A percentile compares a stretch with the other conserved stretches of the same genome.
Evolutionary conservation across 2,797 vertebrate species (phyloP).

Genomic region (Ambastaia sidthimunki): DNA sequence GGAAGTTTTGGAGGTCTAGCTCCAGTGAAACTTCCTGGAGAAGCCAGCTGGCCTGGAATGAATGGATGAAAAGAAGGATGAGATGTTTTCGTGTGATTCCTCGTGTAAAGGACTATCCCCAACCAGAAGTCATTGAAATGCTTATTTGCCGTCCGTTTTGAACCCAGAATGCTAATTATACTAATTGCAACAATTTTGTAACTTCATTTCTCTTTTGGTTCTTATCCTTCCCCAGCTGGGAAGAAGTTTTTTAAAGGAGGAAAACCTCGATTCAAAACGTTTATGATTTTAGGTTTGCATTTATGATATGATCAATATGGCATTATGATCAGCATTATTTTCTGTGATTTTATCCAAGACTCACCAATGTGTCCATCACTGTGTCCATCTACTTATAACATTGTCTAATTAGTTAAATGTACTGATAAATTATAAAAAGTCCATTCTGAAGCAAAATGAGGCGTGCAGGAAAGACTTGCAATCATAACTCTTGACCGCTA

Average conservation of each 20-base stretch:
- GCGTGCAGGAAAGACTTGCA: neutral
- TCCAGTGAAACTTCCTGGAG: constrained; percentile 5
- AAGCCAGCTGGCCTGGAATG: constrained; percentile 4
- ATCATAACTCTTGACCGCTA: neutral
- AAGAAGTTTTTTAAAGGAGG: neutral
- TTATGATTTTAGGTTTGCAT: neutral
- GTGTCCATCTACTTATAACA: too few species aligned
- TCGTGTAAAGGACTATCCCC: constrained; percentile 11
- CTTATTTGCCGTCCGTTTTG: constrained; percentile 24
- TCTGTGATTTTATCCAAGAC: too few species aligned
- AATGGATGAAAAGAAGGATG: constrained; percentile 22
- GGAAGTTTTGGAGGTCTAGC: neutral
- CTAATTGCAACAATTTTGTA: constrained; percentile 36
- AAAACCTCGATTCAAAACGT: constrained; percentile 24
- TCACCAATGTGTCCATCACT: too few species aligned
- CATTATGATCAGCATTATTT: too few species aligned
- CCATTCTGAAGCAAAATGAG: too few species aligned
- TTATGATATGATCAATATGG: too few species aligned
- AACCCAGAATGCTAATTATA: constrained; percentile 26
- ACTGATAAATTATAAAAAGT: neutral
- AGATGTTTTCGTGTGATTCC: constrained; percentile 3
- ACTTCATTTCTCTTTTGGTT: constrained; percentile 24
- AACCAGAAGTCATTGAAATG: constrained; percentile 29
- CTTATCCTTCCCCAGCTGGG: constrained; percentile 29
- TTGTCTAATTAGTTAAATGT: neutral